Percentiles rank a stretch among this genome's conserved stretches.
Evolutionary conservation across 2,113 vertebrate genomes (phyloP).

Genomic region (Regulus satrapa): DNA sequence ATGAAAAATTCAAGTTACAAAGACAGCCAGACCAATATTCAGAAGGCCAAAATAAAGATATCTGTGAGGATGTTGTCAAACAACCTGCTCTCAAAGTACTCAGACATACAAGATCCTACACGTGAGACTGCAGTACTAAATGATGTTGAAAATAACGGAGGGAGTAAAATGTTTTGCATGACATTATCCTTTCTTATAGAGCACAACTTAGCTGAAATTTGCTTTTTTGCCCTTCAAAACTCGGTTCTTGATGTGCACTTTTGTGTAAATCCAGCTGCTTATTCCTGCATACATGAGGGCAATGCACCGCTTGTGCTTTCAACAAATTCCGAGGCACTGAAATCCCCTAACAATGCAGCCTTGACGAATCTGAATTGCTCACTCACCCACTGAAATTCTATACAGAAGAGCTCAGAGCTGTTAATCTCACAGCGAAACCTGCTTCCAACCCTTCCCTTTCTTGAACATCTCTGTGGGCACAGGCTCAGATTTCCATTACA

Average conservation of each 20-base stretch:
- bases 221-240: neutral
- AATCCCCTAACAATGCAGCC: conserved; percentile 57
- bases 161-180: neutral
- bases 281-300: neutral
- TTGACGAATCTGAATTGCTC: conserved; percentile 63
- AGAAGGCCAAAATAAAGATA: neutral
- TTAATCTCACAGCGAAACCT: conserved; percentile 31
- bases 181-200: neutral
- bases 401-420: conserved; percentile 38
- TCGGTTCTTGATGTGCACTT: neutral
- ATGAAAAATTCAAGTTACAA: neutral
- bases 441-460: conserved; percentile 38
- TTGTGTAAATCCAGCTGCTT: neutral
- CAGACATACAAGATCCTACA: neutral
- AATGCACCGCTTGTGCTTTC: conserved; percentile 24
- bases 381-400: conserved; percentile 65
- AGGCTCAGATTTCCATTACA: neutral
- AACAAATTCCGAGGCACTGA: conserved; percentile 42
- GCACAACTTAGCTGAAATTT: neutral
- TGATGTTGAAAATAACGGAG: neutral
- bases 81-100: neutral
- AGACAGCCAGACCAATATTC: neutral
- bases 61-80: neutral
- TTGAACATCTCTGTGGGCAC: neutral
- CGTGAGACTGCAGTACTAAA: neutral